phyloP scores from a whole-genome alignment of 2,888 invertebrate genomes.

The Bombylius major region DNA sequence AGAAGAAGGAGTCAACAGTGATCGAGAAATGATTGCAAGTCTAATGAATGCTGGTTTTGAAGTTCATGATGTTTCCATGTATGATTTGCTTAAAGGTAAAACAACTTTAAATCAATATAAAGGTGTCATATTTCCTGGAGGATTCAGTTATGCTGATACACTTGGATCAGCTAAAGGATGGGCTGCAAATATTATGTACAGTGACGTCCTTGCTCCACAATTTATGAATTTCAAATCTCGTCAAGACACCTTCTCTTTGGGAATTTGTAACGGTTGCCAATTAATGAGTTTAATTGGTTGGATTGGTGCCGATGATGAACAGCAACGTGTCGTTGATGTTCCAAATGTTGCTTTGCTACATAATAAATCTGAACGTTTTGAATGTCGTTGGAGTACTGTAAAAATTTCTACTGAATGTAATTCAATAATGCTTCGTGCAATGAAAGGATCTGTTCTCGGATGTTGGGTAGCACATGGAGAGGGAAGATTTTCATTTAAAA shows the following conservation, averaged over 20 bases:
- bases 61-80: constrained; percentile 91
- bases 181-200: constrained; percentile 85
- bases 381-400: constrained; percentile 67
- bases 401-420: constrained; percentile 45
- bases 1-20: constrained; percentile 91
- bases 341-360: constrained; percentile 63
- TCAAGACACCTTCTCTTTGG: constrained; percentile 82
- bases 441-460: constrained; percentile 80
- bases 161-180: constrained; percentile 96
- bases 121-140: constrained; percentile 87
- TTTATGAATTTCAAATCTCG: constrained; percentile 63
- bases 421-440: constrained; percentile 77
- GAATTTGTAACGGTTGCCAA: constrained; percentile 98
- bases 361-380: constrained; percentile 78
- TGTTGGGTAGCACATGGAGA: constrained; percentile 97
- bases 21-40: constrained; percentile 92
- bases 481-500: constrained; percentile 59
- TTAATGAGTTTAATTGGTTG: constrained; percentile 88
- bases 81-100: constrained; percentile 62
- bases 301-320: constrained; percentile 47
- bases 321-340: constrained; percentile 26
- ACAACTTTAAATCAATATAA: constrained; percentile 67
- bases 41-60: constrained; percentile 78
- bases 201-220: constrained; percentile 58
- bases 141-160: constrained; percentile 97